Evolutionary conservation across 1,140 invertebrate genomes (phyloP), one percentile per base, ranked within the genome.

Genomic region (Telenomus remus): DNA sequence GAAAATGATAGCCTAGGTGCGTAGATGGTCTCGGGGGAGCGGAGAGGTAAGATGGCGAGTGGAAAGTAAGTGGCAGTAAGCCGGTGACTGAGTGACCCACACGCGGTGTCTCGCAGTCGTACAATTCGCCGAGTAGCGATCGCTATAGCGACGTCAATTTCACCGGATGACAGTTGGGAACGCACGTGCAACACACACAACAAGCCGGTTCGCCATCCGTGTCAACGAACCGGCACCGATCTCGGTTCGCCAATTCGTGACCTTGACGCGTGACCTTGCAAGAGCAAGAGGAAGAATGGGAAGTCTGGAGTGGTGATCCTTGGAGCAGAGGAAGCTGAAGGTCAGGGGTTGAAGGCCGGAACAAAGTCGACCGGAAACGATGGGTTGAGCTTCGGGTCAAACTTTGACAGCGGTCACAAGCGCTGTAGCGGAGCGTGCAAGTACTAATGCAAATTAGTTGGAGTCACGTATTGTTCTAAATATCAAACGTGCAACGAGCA

Each of bases 51-150:
- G 16, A 83, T 83, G 81, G 83, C 80, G 82, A 82, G 75, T 81
- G 80, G 81, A 82, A 83, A 82, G 82, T 83, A 82, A 85, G 78
- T 81, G 81, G 69, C 75, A 69, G 19, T 27, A 27, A 27, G 79
- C 78, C 78, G 76, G 71, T 80, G 81, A 81, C 78, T 81, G 78
- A 83, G 81, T 83, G 81, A 84, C 81, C 81, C 78, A 82, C 81
- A 83, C 80, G 80, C 81, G 75, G 75, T 74, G 50, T 69, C 59
- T 65, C 55, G 70, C 78, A 78, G 82, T 82, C 81, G 19, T 27
- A 79, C 81, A 83, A 78, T 79, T 82, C 80, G 78, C 79, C 81
- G 81, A 70, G 50, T 70, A 64, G 59, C 60, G 68, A 79, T 73
- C 75, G 75, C 33, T 27, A 27, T 27, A 27, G 19, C 57, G 56